Evolutionary conservation across 2,113 vertebrate genomes (phyloP), one percentile per base, ranked within the genome.

Genomic region (Bambusicola thoracicus): DNA sequence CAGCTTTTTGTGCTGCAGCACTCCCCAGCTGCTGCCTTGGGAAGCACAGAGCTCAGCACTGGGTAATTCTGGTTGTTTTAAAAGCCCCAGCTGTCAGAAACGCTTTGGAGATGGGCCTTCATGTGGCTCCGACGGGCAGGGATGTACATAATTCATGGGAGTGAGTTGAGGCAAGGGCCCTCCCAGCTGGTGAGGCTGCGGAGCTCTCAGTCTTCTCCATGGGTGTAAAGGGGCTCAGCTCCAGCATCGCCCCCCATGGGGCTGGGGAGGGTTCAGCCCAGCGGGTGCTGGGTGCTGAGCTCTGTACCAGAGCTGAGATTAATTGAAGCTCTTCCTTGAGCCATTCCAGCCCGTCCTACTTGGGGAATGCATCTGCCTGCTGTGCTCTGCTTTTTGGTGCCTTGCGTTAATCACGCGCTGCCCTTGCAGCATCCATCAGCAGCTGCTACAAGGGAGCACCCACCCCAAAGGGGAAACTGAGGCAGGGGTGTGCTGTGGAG

Each of bases 1-100:
- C 2, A 4, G 48, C 61, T 76, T 59, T 59, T 75, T 1, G 11
- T 62, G 89, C 90, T 3, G 22, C 91, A 66, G 86, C 69, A 6
- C n/a, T 95, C 84, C 32, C 58, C 19, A 1, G 27, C 76, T 94
- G 65, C 88, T 77, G 63, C 44, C 30, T 94, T 82, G 48, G 25
- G 68, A 85, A 93, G 90, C 58, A 24, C 78, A 17, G 80, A 91
- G 78, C 85, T 90, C 22, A 4, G 74, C 72, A 49, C 81, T 41
- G 44, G 84, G 93, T 93, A 91, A 94, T 94, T 95, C 93, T 76
- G 79, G 85, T 85, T 81, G 78, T 53, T 92, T 95, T 97, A 97
- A 97, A 97, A 97, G 97, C 96, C 79, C 90, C 1, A 30, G 81
- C 95, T 97, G 97, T 97, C 97, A 97, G 88, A 96, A 96, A 63